A percentile compares a stretch with the other conserved stretches of the same genome.
These are phyloP conservation scores for Hemicordylus capensis DNA, from an alignment of 2,113 vertebrate genomes.

Conservation along the genomic window DNA sequence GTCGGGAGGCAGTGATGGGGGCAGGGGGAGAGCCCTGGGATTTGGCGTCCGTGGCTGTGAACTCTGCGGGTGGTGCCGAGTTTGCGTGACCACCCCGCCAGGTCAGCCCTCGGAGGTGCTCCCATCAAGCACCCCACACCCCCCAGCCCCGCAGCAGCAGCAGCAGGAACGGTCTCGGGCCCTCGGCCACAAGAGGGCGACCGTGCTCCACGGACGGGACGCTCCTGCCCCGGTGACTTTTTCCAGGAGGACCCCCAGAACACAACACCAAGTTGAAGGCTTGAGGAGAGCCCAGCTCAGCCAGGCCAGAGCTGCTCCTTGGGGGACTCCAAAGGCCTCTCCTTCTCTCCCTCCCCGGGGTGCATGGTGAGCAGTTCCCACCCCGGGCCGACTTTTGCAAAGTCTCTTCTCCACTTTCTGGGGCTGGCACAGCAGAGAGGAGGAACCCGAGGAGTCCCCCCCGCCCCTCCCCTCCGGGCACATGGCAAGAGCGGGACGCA, in stretches of 20 bases:
- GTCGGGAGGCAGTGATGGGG: too few relatives aligned
- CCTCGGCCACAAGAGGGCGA: conserved; percentile 80
- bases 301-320: background rate
- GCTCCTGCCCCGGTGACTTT: background rate
- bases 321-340: too few relatives aligned
- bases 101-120: too few relatives aligned
- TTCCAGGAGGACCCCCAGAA: background rate
- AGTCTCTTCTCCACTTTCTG: background rate
- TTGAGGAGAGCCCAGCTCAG: background rate
- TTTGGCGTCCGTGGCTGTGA: background rate
- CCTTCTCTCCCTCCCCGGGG: background rate
- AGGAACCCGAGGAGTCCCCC: background rate
- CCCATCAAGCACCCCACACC: too few relatives aligned
- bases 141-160: too few relatives aligned
- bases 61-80: too few relatives aligned
- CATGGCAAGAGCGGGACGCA: accelerated
- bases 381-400: background rate
- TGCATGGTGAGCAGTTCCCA: background rate
- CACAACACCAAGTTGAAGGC: background rate
- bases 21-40: background rate
- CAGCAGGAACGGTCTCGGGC: background rate
- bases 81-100: too few relatives aligned
- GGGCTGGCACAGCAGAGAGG: background rate
- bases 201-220: conserved; percentile 51
- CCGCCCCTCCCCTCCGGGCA: background rate